Evolutionary conservation across 2,888 invertebrate genomes (phyloP), one percentile per base, ranked within the genome.

Genomic region (Coleophora flavipennella): DNA sequence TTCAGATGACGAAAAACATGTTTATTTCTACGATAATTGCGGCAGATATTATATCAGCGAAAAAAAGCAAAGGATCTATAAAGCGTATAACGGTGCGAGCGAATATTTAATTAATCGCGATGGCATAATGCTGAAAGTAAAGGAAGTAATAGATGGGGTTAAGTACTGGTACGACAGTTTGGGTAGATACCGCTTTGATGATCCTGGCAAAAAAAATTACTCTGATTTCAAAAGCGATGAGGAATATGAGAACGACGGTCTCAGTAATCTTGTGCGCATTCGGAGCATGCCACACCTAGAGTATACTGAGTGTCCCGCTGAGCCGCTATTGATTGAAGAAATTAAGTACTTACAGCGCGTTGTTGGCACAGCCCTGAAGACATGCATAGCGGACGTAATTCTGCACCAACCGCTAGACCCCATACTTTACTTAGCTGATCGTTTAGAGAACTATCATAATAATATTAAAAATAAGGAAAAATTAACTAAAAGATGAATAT

Each of bases 371-470:
- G 62, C 60, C 37, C 46, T 67, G 31, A 66, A 51, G 36, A 57
- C 49, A 38, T 62, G 62, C 39, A 53, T 69, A 35, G 61, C 63
- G 26, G 48, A 59, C 43, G 58, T 62, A 31, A 55, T 67, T 44
- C 41, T 67, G 38, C 57, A 46, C 43, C 63, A 59, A 51, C 64
- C 69, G 38, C 20, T 27, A 25, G 65, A 67, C 53, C 69, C 67
- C 14, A 49, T 66, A 12, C 44, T 45, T 33, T 61, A 55, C 40
- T 50, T 67, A 46, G 59, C 67, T 13, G 47, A 53, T 31, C 39
- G 48, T 10, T 53, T 69, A 33, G 46, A 44, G 26, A 57, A 59
- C 36, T 67, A 62, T 42, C 45, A 48, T 34, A 20, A 39, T 12
- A 48, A 45, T 45, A 44, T 44, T 20, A 20, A 20, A 20, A 20